These are phyloP conservation scores for Chaenogobius annularis DNA, from an alignment of 2,113 vertebrate genomes.

Conservation along the genomic window DNA sequence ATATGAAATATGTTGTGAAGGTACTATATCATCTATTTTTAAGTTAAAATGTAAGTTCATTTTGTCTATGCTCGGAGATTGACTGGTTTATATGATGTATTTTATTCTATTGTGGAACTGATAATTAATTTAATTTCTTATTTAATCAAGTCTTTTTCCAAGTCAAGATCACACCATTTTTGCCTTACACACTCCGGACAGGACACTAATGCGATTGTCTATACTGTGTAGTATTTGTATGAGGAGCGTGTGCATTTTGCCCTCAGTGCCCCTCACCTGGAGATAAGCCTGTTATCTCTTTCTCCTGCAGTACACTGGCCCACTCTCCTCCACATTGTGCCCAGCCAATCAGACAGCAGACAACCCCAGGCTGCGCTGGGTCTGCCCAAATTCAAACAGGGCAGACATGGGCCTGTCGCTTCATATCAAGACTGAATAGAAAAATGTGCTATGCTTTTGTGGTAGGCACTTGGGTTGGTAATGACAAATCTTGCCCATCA, in stretches of 20 bases:
- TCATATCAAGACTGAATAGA: slow-evolving; percentile 48
- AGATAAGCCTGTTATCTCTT: slow-evolving; percentile 54
- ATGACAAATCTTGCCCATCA: slow-evolving; percentile 36
- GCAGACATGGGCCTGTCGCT: slow-evolving; percentile 48
- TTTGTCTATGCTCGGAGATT: no score
- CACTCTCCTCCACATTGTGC: slow-evolving; percentile 26
- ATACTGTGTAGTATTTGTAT: slow-evolving; percentile 1
- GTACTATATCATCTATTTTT: no score
- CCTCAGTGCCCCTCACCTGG: slow-evolving; percentile 35
- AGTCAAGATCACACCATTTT: background rate
- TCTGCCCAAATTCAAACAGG: slow-evolving; percentile 43
- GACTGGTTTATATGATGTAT: no score
- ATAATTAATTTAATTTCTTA: no score
- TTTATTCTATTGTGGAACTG: no score
- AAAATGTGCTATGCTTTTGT: slow-evolving; percentile 47
- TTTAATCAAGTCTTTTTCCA: background rate
- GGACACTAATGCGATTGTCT: background rate
- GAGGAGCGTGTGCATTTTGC: slow-evolving; percentile 19
- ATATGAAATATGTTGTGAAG: no score
- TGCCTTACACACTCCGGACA: background rate
- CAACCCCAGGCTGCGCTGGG: slow-evolving; percentile 42
- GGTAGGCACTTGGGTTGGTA: slow-evolving; percentile 39
- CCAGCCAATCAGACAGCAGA: slow-evolving; percentile 39
- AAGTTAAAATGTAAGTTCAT: no score
- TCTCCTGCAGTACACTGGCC: slow-evolving; percentile 49